Base-by-base conservation (phyloP, 2,797 vertebrate genomes). In the Hybognathus amarus region DNA sequence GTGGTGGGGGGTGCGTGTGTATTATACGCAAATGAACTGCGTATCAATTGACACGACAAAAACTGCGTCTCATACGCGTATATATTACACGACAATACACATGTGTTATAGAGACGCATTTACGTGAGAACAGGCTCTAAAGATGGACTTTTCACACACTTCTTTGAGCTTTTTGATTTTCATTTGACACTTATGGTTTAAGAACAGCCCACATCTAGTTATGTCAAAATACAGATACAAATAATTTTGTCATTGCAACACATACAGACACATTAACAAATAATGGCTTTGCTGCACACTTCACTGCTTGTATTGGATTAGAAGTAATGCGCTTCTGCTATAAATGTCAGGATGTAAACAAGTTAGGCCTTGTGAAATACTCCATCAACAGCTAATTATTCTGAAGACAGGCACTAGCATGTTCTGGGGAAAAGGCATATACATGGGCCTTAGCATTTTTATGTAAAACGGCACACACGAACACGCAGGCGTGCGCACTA, bases 351-450 rank as follows among this genome's bases (percentile, higher is more conserved):
- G 36, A 59, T 40, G 22, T 9, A 22, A 30, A 40, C 47, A 69
- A 80, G 66, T 40, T 40, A 38, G 13, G 15, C 33, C 30, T 17
- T 59, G 24, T 47, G 7, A 63, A 50, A 52, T 30, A 74, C 30
- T 64, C 80, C 6, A 82, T 81, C 24, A 63, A 50, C 3, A 74
- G 78, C 81, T 50, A 52, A 85, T 85, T 85, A 87, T 66, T 76
- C 82, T 78, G 68, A 76, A 75, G 83, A 88, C 85, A 79, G 63
- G 85, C 20, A 68, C 61, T 66, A 63, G 68, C 84, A 82, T 87
- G 84, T 79, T 81, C 85, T 82, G 52, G 78, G 56, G 83, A 77
- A 82, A 87, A 79, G 45, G 74, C 61, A 74, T 56, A 81, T 77
- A 84, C 78, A 69, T 84, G 85, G 77, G 24, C 54, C 69, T 80